These are phyloP conservation scores for Semaprochilodus insignis DNA, from an alignment of 2,797 vertebrate species.

Conservation along the genomic window DNA sequence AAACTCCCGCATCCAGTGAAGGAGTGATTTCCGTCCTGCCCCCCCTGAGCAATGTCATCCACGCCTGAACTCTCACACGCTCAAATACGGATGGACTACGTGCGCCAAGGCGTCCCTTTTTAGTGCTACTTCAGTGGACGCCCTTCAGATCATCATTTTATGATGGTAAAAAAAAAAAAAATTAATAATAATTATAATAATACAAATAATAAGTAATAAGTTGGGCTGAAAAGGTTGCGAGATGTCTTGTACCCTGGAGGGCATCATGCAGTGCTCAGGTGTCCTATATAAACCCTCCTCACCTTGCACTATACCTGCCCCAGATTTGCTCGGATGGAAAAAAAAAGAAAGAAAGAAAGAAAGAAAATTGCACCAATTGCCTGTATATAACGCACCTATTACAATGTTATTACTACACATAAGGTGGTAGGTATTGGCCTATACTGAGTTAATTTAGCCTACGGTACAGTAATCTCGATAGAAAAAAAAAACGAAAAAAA, in stretches of 20 bases:
- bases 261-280: constrained; percentile 53
- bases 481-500: constrained; percentile 66
- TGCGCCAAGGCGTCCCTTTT: background rate
- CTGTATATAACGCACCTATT: constrained; percentile 86
- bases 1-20: constrained; percentile 53
- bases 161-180: background rate
- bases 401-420: constrained; percentile 88
- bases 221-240: constrained; percentile 25
- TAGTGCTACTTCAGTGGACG: constrained; percentile 26
- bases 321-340: constrained; percentile 74
- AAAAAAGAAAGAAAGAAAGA: constrained; percentile 67
- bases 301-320: constrained; percentile 67
- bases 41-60: constrained; percentile 50
- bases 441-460: constrained; percentile 89
- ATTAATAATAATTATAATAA: too few relatives aligned
- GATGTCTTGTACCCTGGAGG: constrained; percentile 41
- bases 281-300: constrained; percentile 63
- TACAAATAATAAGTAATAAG: too few relatives aligned
- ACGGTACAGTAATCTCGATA: constrained; percentile 95
- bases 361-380: constrained; percentile 80
- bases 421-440: constrained; percentile 88
- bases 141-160: constrained; percentile 11
- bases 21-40: constrained; percentile 58
- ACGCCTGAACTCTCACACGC: constrained; percentile 22
- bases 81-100: constrained; percentile 30